These are phyloP conservation scores for Coelinius sp. DNA, from an alignment of 2,888 invertebrate species.

Conservation along the genomic window DNA sequence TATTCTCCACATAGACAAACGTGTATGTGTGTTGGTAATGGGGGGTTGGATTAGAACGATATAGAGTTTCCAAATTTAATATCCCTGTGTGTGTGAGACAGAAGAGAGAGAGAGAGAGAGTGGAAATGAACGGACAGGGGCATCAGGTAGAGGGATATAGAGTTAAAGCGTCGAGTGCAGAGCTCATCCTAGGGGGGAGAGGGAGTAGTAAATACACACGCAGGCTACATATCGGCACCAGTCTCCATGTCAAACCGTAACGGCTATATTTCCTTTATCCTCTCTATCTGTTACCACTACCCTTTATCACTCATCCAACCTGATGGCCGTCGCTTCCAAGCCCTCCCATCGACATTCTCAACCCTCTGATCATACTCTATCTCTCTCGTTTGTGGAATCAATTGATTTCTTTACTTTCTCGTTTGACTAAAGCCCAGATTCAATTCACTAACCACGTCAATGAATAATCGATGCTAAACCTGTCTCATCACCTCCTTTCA, in stretches of 20 bases:
- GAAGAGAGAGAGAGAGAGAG: slow-evolving; percentile 13
- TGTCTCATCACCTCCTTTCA: slow-evolving; percentile 28
- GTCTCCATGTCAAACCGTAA: slow-evolving; percentile 12
- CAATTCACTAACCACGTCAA: slow-evolving; percentile 28
- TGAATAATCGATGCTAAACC: slow-evolving; percentile 23
- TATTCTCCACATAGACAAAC: slow-evolving; percentile 1
- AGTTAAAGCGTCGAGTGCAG: background rate
- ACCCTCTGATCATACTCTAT: background rate
- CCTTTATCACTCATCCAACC: slow-evolving; percentile 11
- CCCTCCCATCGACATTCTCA: slow-evolving; percentile 31
- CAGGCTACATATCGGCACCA: background rate
- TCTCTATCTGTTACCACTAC: slow-evolving; percentile 4
- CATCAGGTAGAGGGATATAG: slow-evolving; percentile 27
- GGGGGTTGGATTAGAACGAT: slow-evolving; percentile 40
- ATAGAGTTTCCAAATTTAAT: slow-evolving; percentile 67
- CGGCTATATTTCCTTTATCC: slow-evolving; percentile 18
- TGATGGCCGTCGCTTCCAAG: slow-evolving; percentile 21
- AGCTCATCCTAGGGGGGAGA: too few species aligned
- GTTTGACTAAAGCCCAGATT: slow-evolving; percentile 38
- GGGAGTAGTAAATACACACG: slow-evolving; percentile 2
- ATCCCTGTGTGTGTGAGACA: slow-evolving; percentile 54
- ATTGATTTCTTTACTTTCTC: background rate
- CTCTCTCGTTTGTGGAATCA: background rate
- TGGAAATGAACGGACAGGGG: slow-evolving; percentile 34
- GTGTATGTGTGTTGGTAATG: background rate